Evolutionary conservation across 2,888 invertebrate genomes (phyloP).

Genomic region (Syritta pipiens): DNA sequence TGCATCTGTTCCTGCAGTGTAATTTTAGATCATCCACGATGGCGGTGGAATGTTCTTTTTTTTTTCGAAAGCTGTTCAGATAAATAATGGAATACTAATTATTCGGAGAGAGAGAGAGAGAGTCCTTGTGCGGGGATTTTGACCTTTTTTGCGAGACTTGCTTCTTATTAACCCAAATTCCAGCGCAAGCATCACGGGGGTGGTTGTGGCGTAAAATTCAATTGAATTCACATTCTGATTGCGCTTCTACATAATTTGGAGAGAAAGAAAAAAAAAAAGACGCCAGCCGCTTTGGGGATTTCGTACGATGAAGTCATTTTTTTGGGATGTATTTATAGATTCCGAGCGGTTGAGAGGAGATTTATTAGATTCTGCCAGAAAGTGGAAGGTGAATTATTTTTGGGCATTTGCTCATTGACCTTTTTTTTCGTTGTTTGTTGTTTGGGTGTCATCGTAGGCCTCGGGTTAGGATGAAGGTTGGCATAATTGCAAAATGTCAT

Average conservation of each 20-base stretch:
- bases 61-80: no score
- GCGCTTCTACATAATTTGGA: not conserved
- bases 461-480: no score
- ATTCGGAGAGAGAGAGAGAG: slow-evolving; percentile 10
- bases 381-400: slow-evolving; percentile 14
- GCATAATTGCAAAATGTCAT: no score
- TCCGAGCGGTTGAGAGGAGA: not conserved
- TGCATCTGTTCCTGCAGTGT: slow-evolving; percentile 5
- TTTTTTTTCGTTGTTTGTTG: not conserved
- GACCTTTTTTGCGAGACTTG: not conserved
- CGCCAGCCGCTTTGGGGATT: slow-evolving; percentile 1
- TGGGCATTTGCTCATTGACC: slow-evolving; percentile 16
- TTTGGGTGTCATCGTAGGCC: not conserved
- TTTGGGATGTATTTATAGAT: slow-evolving; percentile 33
- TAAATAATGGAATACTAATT: slow-evolving; percentile 45
- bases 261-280: no score
- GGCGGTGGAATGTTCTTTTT: slow-evolving; percentile 15
- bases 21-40: slow-evolving; percentile 37
- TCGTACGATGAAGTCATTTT: slow-evolving; percentile 29
- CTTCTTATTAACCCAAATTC: slow-evolving; percentile 7
- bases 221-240: slow-evolving; percentile 1
- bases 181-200: not conserved
- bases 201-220: not conserved
- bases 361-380: slow-evolving; percentile 5
- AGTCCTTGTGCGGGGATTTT: not conserved